Base-by-base conservation (phyloP, 2,113 vertebrate species). In the Catagonus wagneri region DNA sequence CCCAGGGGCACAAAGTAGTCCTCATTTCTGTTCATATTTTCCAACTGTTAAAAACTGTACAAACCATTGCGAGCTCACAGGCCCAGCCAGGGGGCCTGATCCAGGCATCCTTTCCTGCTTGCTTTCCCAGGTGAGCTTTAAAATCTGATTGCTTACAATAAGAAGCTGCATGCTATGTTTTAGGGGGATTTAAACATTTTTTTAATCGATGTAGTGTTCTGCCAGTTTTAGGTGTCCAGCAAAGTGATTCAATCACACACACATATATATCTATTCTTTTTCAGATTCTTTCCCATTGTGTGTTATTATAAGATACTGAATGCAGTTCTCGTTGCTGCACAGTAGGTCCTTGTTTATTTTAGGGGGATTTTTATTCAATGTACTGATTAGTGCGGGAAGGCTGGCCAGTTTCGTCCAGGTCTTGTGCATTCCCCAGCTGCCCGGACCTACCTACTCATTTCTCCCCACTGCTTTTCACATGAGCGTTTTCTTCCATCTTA, bases 31-130 rank as follows among this genome's bases (percentile, higher is more conserved):
- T 88, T 50, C 2, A 20, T 52, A 14, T 34, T 89, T 66, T 65
- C 58, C 10, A 65, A 9, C 58, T 58, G 34, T 52, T 63, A 10
- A 5, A 5, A 66, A 12, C 6, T 20, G 61, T 27, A 14, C 63
- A 36, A 76, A 36, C 16, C 22, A 2, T 50, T 0, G 1, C 10
- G 27, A 20, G 44, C 12, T 78, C 60, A 13, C 11, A 16, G 29
- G 25, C 9, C 72, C 60, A 20, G 10, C 23, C 0, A 23, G 58
- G 1, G 44, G 36, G 19, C 0, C 32, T 2, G 58, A 13, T 3
- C 2, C 12, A 10, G 10, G 10, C 60, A 1, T 25, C 15, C 32
- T 20, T 17, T n/a, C 22, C 44, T 15, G 54, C 22, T 87, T 60
- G 23, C 69, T 39, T 61, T 61, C 13, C 71, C 6, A 36, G 0